Evolutionary conservation across 2,888 invertebrate genomes (phyloP), one percentile per base, ranked within the genome.

Genomic region (Tortrix viridana): DNA sequence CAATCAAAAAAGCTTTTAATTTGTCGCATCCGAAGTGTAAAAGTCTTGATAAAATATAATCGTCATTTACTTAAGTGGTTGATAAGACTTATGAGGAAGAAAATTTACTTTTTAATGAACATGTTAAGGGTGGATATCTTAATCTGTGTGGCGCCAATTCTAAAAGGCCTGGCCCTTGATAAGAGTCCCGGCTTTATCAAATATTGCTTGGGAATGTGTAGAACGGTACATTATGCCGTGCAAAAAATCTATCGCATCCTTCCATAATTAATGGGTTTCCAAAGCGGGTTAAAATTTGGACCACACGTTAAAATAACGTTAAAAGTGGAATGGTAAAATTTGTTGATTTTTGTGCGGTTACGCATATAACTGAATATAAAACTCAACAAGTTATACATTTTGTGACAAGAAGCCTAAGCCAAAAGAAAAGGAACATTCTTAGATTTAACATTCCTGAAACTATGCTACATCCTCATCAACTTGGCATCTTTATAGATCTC

Each of bases 121-220:
- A 91, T 91, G 85, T 88, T 89, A 86, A 82, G 80, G 76, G 79
- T 75, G 79, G 88, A 82, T 89, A 89, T 87, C 87, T 90, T 90
- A 91, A 91, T 91, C 91, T 89, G 80, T 74, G 71, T 82, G 91
- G 91, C 91, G 91, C 91, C 91, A 88, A 86, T 86, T 84, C 84
- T 84, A 83, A 85, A 85, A 84, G 88, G 81, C 79, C 81, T 82
- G 77, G 80, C 79, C 84, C 82, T 79, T 86, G 91, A 90, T 91
- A 91, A 88, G 77, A 78, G 82, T 75, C 79, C 83, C 83, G 73
- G 66, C 80, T 81, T 88, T 90, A 89, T 91, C 89, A 84, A 80
- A 78, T 75, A 76, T 76, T 71, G 79, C 81, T 78, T 80, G 73
- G 76, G 79, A 83, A 76, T 73, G 72, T 84, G 79, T 83, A 80